Percentiles rank a stretch among this genome's conserved stretches.
Evolutionary conservation across 2,113 vertebrate genomes (phyloP).

Genomic region (Sialia sialis): DNA sequence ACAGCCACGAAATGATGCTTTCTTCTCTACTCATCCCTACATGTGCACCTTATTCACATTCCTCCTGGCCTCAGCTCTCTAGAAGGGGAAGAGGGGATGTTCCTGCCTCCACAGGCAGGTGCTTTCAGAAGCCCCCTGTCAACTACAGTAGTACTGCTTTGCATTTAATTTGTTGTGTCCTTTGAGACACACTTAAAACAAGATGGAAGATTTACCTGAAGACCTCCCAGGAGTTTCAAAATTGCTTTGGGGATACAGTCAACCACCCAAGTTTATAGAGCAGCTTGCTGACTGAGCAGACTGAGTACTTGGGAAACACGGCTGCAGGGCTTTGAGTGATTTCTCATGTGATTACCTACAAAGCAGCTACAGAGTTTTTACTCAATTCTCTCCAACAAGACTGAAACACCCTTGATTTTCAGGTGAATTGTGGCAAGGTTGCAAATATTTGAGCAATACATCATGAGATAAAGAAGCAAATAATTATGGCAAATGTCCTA

Average conservation of each 20-base stretch:
- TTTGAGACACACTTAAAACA: neutral
- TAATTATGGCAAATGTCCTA: neutral
- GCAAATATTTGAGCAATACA: neutral
- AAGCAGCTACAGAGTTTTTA: neutral
- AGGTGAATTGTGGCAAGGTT: neutral
- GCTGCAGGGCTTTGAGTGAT: neutral
- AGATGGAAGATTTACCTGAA: neutral
- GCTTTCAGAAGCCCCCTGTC: neutral
- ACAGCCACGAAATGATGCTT: neutral
- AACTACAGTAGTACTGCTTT: neutral
- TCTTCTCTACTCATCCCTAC: neutral
- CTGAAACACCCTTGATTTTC: neutral
- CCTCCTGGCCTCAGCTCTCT: neutral
- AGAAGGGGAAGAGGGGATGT: neutral
- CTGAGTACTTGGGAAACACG: neutral
- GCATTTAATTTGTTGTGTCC: neutral
- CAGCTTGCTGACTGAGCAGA: neutral
- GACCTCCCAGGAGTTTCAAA: neutral
- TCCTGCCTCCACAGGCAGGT: neutral
- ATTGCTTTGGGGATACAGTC: neutral
- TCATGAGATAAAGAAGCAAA: neutral
- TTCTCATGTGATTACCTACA: neutral
- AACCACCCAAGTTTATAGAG: neutral
- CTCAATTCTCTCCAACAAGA: neutral
- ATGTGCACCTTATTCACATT: neutral